phyloP scores from a whole-genome alignment of 2,888 invertebrate species.

The Tetranychus truncatus region DNA sequence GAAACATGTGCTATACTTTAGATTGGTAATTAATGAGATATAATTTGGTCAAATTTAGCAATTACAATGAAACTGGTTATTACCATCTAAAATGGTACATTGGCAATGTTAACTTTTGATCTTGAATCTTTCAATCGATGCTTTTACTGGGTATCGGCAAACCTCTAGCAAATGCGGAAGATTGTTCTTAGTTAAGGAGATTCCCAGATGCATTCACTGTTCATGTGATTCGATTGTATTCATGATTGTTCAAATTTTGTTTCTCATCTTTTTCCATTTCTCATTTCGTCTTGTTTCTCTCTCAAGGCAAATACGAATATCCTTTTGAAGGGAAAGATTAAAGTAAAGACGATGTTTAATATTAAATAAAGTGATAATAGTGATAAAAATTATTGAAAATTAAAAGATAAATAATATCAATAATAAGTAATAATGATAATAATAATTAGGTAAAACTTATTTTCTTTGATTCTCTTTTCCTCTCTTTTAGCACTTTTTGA shows the following conservation, averaged over 20 bases:
- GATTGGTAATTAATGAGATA: too few species aligned
- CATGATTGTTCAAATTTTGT: neutral
- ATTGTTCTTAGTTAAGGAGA: neutral
- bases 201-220: neutral
- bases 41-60: too few species aligned
- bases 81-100: too few species aligned
- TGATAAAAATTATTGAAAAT: neutral
- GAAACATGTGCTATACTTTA: too few species aligned
- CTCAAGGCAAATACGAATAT: neutral
- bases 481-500: neutral
- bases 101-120: too few species aligned
- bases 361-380: neutral
- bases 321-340: neutral
- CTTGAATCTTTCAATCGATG: too few species aligned
- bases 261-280: too few species aligned
- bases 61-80: too few species aligned
- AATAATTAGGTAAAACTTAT: too few species aligned
- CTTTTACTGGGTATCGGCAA: too few species aligned
- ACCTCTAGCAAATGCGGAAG: neutral
- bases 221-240: neutral
- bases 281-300: neutral
- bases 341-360: neutral
- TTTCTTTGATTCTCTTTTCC: too few species aligned
- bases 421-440: neutral
- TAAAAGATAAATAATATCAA: neutral